Evolutionary conservation across 1,140 invertebrate genomes (phyloP), one percentile per base, ranked within the genome.

Genomic region (Hesperophylax magnus): DNA sequence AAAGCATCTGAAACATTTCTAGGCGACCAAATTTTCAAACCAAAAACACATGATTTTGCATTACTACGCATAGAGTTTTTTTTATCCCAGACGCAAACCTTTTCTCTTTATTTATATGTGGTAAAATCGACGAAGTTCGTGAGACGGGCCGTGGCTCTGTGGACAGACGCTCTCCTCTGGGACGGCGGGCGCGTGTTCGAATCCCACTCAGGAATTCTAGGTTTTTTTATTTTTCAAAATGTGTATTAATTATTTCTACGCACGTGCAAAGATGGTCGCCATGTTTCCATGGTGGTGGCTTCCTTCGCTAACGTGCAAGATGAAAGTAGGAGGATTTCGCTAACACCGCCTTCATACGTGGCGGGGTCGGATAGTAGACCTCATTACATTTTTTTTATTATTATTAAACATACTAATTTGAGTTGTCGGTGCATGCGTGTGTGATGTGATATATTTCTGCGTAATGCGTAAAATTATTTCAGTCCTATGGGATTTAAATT

Each of bases 361-460:
- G 72, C 78, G 78, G 78, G 24, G 78, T 80, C 71, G 72, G 78
- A 80, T 80, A 80, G 78, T 80, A 80, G 69, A 74, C 78, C 78
- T 63, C 78, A 52, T 69, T 0, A 79, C 78, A 79, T 18, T 72
- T 52, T 52, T 72, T 31, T 34, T 1, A 20, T 14, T 56, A 27
- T 27, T 27, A 5, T n/a, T 5, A 39, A 14, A 47, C 1, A 34
- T 8, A 47, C 9, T 1, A 47, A 47, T 47, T 11, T 8, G 9
- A n/a, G n/a, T n/a, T n/a, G n/a, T n/a, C n/a, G n/a, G n/a, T n/a
- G n/a, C n/a, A n/a, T n/a, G n/a, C n/a, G n/a, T n/a, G n/a, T n/a
- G 27, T 27, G 27, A 27, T 27, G 27, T 27, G 27, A 27, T 2
- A 27, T 27, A 27, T 27, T 27, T 5, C 27, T 27, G 27, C 27